Conservation (phyloP, 2,113 vertebrate species). For the Taurulus bubalis region DNA sequence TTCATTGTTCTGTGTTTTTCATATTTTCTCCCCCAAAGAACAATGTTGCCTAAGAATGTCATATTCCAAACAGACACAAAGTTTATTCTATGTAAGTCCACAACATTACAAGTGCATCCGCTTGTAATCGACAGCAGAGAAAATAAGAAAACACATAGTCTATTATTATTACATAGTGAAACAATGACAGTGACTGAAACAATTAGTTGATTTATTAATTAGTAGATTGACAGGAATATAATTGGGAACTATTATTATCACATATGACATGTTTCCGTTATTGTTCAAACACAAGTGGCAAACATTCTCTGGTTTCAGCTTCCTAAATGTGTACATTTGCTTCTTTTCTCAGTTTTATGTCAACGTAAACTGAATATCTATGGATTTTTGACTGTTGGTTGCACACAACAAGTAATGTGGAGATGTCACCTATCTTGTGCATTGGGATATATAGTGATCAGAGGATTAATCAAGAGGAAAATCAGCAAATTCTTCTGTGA, state of each 20-base stretch:
- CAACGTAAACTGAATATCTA: background rate
- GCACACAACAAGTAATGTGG: background rate
- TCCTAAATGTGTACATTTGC: background rate
- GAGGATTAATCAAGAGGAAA: background rate
- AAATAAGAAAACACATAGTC: background rate
- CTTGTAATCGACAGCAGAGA: background rate
- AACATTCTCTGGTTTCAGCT: background rate
- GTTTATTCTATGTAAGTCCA: constrained; percentile 3
- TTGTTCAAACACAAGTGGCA: background rate
- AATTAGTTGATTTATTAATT: background rate
- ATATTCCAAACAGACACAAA: background rate
- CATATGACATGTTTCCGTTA: background rate
- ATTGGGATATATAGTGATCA: background rate
- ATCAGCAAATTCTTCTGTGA: background rate
- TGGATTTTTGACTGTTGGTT: background rate
- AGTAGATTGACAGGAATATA: background rate
- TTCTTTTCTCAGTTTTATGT: background rate
- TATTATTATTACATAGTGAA: background rate
- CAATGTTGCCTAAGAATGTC: constrained; percentile 16
- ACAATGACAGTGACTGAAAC: background rate
- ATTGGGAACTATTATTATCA: background rate
- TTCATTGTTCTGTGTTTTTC: constrained; percentile 51
- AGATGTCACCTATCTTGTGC: background rate
- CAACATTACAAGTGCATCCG: background rate
- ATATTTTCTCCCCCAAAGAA: constrained; percentile 14